Evolutionary conservation across 2,797 vertebrate species (phyloP).

Genomic region (Carduelis carduelis): DNA sequence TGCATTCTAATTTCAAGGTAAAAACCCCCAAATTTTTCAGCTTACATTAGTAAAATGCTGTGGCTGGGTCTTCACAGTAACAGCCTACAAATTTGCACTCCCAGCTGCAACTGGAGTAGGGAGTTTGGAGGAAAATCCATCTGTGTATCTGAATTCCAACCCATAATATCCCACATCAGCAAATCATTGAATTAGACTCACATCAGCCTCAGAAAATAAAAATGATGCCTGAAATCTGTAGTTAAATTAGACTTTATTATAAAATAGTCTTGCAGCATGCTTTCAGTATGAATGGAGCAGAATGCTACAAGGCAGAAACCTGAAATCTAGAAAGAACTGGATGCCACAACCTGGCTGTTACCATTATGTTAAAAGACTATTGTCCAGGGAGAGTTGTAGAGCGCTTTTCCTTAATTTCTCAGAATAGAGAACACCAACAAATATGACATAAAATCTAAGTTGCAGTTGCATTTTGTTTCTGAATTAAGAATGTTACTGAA

Average conservation of each 20-base stretch:
- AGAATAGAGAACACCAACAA: not conserved
- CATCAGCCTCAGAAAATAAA: not conserved
- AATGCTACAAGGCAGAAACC: not conserved
- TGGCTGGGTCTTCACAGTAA: not conserved
- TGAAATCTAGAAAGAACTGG: not conserved
- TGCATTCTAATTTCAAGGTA: not conserved
- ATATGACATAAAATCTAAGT: not conserved
- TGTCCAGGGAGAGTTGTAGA: not conserved
- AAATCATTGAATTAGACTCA: not conserved
- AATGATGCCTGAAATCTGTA: not conserved
- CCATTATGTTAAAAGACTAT: accelerated
- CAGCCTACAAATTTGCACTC: not conserved
- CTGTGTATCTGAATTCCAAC: not conserved
- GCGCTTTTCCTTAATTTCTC: not conserved
- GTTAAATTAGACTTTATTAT: not conserved
- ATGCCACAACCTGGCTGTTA: not conserved
- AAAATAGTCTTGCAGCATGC: not conserved
- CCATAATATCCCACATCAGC: not conserved
- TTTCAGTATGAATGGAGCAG: not conserved
- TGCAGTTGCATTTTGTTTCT: not conserved
- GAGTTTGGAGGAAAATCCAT: not conserved
- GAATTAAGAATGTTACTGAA: not conserved
- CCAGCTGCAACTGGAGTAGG: not conserved
- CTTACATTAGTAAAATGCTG: not conserved
- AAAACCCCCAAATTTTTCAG: not conserved